Base-by-base conservation (phyloP, 64 coral and sea anemone species). In the Pocillopora damicornis region DNA sequence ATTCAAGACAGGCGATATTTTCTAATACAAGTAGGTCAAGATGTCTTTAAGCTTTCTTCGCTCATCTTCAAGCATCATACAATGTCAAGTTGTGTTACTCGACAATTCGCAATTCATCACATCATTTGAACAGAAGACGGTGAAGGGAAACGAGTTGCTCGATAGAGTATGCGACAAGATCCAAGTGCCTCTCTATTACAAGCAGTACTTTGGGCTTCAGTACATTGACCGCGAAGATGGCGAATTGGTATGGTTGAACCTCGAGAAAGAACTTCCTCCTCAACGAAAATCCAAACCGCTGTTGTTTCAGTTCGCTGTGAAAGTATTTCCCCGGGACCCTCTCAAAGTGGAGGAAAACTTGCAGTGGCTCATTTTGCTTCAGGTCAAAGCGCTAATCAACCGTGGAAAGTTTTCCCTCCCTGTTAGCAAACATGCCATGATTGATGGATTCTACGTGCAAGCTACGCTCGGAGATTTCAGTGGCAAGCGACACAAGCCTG, bases 391-490 rank as follows among this genome's bases (percentile, higher is more conserved):
- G 59, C 42, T 90, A 26, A 64, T 97, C 36, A 93, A 86, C 87
- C 87, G 91, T 63, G 94, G 94, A 38, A 97, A 93, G 67, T 67
- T 97, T 8, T 77, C 75, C 13, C 73, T 92, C 16, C 84, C 94
- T 4, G 57, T 89, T 5, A 60, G 87, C 1, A 90, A 93, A 34
- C 91, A 97, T 35, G 94, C 91, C 7, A 35, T 83, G 51, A 89
- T 97, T 58, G 94, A 97, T 57, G 90, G 91, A 30, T 93, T 90
- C 82, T 97, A 87, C 63, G 91, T 79, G 20, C 94, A 97, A 68
- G 91, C 94, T 15, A 67, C 45, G 61, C 94, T 97, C 13, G 94
- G 94, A 11, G 88, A 97, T 76, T 90, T 78, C 71, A 90, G 45
- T 56, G 13, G n/a, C 12, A 88, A 90, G 25, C 15, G 38, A 26